Percentiles rank a stretch among this genome's conserved stretches.
phyloP scores from a whole-genome alignment of 1,140 invertebrate genomes.

The Scaptomyza graminum region DNA sequence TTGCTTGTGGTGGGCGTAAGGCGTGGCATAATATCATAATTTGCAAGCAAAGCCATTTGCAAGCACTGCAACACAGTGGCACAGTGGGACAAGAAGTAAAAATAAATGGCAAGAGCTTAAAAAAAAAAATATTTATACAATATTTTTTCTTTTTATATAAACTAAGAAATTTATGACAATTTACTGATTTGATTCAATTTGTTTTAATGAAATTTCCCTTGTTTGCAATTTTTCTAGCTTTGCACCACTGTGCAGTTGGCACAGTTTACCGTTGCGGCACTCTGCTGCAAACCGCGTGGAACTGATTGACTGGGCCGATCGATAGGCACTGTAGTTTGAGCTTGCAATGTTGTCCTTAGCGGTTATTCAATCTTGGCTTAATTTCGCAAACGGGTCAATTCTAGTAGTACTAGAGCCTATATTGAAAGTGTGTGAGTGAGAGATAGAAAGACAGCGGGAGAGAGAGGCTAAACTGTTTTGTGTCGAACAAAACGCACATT shows the following conservation, averaged over 20 bases:
- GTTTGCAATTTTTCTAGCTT: neutral
- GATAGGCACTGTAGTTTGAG: constrained; percentile 57
- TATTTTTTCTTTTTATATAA: too few species aligned
- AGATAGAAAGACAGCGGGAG: neutral
- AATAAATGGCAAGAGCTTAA: too few species aligned
- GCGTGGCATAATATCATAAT: constrained; percentile 62
- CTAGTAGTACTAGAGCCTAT: constrained; percentile 5
- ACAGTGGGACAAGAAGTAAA: constrained; percentile 29
- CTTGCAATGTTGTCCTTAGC: constrained; percentile 56
- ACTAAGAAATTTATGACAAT: too few species aligned
- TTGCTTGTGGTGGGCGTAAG: constrained; percentile 18
- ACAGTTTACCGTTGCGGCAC: constrained; percentile 15
- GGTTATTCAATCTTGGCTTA: constrained; percentile 68
- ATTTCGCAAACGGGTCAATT: constrained; percentile 51
- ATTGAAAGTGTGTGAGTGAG: too few species aligned
- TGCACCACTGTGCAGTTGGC: constrained; percentile 15
- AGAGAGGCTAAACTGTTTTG: constrained; percentile 8
- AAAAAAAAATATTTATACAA: neutral
- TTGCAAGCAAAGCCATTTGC: constrained; percentile 61
- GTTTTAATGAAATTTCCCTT: too few species aligned
- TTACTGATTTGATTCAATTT: too few species aligned
- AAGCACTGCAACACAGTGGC: constrained; percentile 7
- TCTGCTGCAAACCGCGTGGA: constrained; percentile 1
- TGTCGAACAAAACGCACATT: constrained; percentile 46
- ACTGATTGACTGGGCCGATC: constrained; percentile 46